phyloP scores from a whole-genome alignment of 2,113 vertebrate species.

The Perccottus glenii region DNA sequence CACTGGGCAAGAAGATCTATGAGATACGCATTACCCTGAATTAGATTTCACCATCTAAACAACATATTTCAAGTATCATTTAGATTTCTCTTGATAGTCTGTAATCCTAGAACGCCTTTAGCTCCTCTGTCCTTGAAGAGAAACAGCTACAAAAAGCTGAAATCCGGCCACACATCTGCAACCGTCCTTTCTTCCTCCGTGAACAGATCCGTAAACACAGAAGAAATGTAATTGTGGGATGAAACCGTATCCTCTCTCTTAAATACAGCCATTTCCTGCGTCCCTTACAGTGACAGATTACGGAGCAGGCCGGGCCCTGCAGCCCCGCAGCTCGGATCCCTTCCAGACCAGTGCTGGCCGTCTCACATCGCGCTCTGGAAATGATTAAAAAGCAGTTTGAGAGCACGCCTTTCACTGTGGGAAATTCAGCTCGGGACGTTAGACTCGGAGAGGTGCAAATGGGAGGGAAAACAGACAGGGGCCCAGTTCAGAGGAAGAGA shows the following conservation, averaged over 20 bases:
- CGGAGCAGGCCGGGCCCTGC: slow-evolving; percentile 60
- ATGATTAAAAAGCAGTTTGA: slow-evolving; percentile 80
- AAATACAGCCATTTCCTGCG: slow-evolving; percentile 80
- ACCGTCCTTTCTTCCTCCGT: slow-evolving; percentile 60
- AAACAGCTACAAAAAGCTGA: slow-evolving; percentile 58
- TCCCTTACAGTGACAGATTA: slow-evolving; percentile 81
- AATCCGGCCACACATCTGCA: slow-evolving; percentile 61
- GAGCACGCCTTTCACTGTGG: slow-evolving; percentile 71
- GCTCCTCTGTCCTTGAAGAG: slow-evolving; percentile 40
- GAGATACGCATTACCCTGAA: slow-evolving; percentile 21
- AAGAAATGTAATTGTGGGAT: slow-evolving; percentile 76
- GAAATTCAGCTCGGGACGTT: slow-evolving; percentile 68
- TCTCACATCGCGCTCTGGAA: slow-evolving; percentile 78
- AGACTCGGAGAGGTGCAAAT: slow-evolving; percentile 75
- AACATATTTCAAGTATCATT: slow-evolving; percentile 44
- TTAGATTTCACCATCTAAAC: slow-evolving; percentile 30
- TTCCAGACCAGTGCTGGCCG: slow-evolving; percentile 59
- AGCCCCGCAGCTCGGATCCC: slow-evolving; percentile 69
- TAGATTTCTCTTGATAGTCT: slow-evolving; percentile 44
- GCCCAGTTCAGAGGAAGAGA: slow-evolving; percentile 58
- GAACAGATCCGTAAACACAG: slow-evolving; percentile 77
- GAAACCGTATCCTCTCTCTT: slow-evolving; percentile 79
- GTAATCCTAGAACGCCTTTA: slow-evolving; percentile 60
- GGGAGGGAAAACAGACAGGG: slow-evolving; percentile 58
- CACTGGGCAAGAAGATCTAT: slow-evolving; percentile 14